Percentiles rank a stretch among this genome's conserved stretches.
These are phyloP conservation scores for Cantharis rustica DNA, from an alignment of 2,888 invertebrate genomes.

Conservation along the genomic window DNA sequence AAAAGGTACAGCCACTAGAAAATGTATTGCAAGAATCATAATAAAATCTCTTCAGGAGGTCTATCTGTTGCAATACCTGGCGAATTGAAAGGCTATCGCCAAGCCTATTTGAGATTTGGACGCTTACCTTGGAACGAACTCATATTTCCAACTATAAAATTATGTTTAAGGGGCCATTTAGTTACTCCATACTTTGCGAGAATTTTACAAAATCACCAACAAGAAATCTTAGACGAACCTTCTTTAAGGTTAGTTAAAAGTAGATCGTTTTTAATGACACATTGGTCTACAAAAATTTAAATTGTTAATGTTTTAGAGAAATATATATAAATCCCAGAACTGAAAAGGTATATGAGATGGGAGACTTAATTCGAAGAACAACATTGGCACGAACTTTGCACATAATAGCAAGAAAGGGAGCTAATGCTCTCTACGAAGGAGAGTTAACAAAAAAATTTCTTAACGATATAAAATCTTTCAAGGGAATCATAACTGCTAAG, in stretches of 20 bases:
- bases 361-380: conserved; percentile 54
- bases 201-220: conserved; percentile 60
- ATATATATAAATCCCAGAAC: conserved; percentile 54
- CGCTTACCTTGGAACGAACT: conserved; percentile 75
- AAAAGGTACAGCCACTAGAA: not conserved
- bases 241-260: conserved; percentile 33
- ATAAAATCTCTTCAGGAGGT: conserved; percentile 57
- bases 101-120: conserved; percentile 72
- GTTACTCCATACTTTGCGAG: conserved; percentile 69
- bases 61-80: conserved; percentile 83
- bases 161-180: conserved; percentile 70
- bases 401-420: conserved; percentile 60
- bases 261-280: conserved; percentile 28
- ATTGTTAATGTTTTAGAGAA: conserved; percentile 36
- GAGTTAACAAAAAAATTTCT: conserved; percentile 55
- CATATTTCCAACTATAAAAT: conserved; percentile 74
- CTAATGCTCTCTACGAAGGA: conserved; percentile 63
- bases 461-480: conserved; percentile 55
- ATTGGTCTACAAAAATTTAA: conserved; percentile 5
- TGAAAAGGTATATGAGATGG: conserved; percentile 51
- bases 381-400: conserved; percentile 61
- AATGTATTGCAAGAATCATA: not conserved
- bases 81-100: conserved; percentile 82
- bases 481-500: conserved; percentile 77
- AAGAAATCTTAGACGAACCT: conserved; percentile 32